Conservation (phyloP, 2,888 invertebrate species). For the Taphrorychus bicolor region DNA sequence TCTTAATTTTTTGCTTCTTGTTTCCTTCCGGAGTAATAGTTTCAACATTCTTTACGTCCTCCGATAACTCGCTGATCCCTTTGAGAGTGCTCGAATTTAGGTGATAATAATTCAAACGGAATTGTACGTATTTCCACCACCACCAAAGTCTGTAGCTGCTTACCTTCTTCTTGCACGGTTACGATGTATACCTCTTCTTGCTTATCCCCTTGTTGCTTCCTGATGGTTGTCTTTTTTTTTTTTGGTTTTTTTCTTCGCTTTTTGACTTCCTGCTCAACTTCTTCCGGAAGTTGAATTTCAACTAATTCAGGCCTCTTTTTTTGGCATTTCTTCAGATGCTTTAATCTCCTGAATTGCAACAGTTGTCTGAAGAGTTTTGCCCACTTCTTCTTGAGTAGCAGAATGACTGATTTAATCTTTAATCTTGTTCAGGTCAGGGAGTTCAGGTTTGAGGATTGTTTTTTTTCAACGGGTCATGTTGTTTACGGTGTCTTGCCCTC, state of each 20-base stretch:
- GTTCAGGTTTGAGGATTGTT: constrained; percentile 41
- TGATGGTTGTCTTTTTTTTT: constrained; percentile 39
- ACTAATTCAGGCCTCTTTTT: constrained; percentile 51
- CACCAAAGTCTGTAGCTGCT: constrained; percentile 46
- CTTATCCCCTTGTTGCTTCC: constrained; percentile 8
- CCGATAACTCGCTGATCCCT: constrained; percentile 44
- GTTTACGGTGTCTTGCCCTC: constrained; percentile 58
- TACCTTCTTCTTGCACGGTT: constrained; percentile 50
- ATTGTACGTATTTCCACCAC: constrained; percentile 43
- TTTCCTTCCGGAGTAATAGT: constrained; percentile 44
- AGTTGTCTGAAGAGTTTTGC: constrained; percentile 55
- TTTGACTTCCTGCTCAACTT: constrained; percentile 20
- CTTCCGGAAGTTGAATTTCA: constrained; percentile 46
- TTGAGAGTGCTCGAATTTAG: constrained; percentile 8
- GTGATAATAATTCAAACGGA: constrained; percentile 39
- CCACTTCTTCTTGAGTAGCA: constrained; percentile 58
- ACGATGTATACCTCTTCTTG: constrained; percentile 51
- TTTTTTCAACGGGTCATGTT: constrained; percentile 50
- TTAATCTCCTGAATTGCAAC: constrained; percentile 52
- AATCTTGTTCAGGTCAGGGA: constrained; percentile 52
- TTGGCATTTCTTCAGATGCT: constrained; percentile 44
- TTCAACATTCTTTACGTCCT: constrained; percentile 48
- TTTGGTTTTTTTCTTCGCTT: constrained; percentile 25
- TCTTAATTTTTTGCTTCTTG: constrained; percentile 54
- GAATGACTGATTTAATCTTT: constrained; percentile 62